Conservation (phyloP, 1,140 invertebrate genomes). For the Callitettix versicolor region DNA sequence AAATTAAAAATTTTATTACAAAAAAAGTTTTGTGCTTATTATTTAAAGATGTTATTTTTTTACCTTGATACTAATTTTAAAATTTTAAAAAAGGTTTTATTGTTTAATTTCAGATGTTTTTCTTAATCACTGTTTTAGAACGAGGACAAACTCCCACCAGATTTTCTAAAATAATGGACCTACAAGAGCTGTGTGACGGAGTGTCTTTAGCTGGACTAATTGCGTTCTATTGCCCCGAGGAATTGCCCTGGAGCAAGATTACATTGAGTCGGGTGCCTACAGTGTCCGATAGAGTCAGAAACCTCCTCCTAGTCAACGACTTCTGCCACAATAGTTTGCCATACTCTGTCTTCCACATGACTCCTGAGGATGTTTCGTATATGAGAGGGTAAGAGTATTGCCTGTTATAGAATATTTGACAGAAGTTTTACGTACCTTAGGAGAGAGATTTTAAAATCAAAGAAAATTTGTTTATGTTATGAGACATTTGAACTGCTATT, state of each 20-base stretch:
- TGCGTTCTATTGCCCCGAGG: conserved; percentile 87
- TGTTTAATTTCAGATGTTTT: too few species aligned
- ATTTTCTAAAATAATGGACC: conserved; percentile 43
- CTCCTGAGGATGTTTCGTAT: conserved; percentile 91
- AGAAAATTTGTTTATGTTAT: too few species aligned
- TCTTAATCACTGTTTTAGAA: neutral
- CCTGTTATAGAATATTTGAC: too few species aligned
- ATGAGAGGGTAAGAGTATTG: conserved; percentile 81
- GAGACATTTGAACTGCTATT: too few species aligned
- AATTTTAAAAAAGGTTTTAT: too few species aligned
- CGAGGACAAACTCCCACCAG: neutral
- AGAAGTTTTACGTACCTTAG: too few species aligned
- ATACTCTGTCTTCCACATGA: conserved; percentile 86
- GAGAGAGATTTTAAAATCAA: too few species aligned
- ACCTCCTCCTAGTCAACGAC: conserved; percentile 77
- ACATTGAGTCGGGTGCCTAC: conserved; percentile 57
- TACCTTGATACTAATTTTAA: too few species aligned
- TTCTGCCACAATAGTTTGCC: conserved; percentile 81
- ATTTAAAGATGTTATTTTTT: too few species aligned
- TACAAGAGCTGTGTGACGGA: conserved; percentile 82
- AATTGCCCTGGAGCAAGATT: conserved; percentile 63
- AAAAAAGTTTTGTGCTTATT: too few species aligned
- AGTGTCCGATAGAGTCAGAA: conserved; percentile 85
- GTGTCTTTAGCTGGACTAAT: conserved; percentile 79
- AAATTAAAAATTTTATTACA: too few species aligned